Evolutionary conservation across 2,113 vertebrate species (phyloP).

Genomic region (Hippocampus zosterae): DNA sequence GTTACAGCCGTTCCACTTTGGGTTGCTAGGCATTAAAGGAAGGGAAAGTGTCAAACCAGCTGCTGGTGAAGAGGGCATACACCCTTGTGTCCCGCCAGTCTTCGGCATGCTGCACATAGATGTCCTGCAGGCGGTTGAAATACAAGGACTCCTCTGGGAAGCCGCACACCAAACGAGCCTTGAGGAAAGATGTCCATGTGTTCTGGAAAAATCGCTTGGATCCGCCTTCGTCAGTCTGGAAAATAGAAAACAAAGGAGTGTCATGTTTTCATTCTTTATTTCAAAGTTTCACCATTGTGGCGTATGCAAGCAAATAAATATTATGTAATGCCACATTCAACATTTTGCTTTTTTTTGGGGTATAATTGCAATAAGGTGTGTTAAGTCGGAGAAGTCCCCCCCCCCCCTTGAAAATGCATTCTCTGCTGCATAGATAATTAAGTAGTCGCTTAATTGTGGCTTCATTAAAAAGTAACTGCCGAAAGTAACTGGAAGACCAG

Average conservation of each 20-base stretch:
- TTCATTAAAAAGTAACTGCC: too few species aligned
- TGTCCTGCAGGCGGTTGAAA: conserved; percentile 84
- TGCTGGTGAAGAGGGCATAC: conserved; percentile 87
- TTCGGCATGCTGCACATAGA: conserved; percentile 71
- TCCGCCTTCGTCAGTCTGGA: conserved; percentile 84
- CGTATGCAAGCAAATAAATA: neutral
- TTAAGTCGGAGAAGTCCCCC: too few species aligned
- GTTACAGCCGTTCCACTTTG: neutral
- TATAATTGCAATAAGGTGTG: too few species aligned
- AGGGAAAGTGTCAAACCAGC: conserved; percentile 75
- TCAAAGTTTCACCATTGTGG: neutral
- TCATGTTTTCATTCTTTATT: neutral
- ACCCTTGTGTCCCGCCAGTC: conserved; percentile 76
- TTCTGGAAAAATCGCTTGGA: conserved; percentile 79
- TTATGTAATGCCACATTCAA: too few species aligned
- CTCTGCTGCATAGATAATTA: too few species aligned
- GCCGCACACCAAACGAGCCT: conserved; percentile 85
- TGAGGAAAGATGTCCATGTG: conserved; percentile 91
- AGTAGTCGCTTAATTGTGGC: too few species aligned
- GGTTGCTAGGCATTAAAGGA: conserved; percentile 10
- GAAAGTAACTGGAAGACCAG: too few species aligned
- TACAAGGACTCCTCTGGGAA: conserved; percentile 78
- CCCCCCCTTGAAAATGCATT: too few species aligned
- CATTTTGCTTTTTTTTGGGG: too few species aligned
- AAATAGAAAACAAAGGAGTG: neutral